Percentiles rank a stretch among this genome's conserved stretches.
These are phyloP conservation scores for Scaptomyza reducta DNA, from an alignment of 2,888 invertebrate species.

Conservation along the genomic window DNA sequence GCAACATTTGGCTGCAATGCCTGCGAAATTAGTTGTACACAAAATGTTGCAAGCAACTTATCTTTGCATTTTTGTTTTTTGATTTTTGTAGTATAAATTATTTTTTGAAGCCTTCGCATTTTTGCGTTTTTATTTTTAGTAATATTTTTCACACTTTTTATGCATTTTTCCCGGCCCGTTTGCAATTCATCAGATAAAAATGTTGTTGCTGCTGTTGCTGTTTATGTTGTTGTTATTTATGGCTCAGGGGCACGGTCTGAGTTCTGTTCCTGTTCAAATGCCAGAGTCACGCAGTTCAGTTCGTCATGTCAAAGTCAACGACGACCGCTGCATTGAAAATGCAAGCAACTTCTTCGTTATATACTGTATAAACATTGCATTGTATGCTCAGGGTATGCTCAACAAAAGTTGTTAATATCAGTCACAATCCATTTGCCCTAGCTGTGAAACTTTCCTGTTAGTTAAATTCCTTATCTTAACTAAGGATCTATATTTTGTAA, in stretches of 20 bases:
- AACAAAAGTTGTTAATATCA: no score
- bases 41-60: conserved; percentile 32
- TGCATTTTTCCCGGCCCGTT: conserved; percentile 59
- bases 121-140: conserved; percentile 58
- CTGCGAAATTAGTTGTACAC: conserved; percentile 44
- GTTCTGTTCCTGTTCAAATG: conserved; percentile 57
- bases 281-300: conserved; percentile 73
- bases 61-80: background rate
- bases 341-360: conserved; percentile 19
- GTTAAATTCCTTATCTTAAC: no score
- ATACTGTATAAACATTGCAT: conserved; percentile 11
- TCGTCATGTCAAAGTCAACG: conserved; percentile 80
- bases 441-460: no score
- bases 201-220: conserved; percentile 19
- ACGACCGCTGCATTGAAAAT: conserved; percentile 43
- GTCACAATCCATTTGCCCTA: no score
- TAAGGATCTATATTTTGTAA: no score
- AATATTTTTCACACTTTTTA: conserved; percentile 65
- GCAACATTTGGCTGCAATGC: conserved; percentile 35
- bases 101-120: conserved; percentile 12
- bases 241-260: conserved; percentile 52
- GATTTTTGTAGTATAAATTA: background rate
- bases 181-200: conserved; percentile 65
- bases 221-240: conserved; percentile 45
- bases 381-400: background rate